Evolutionary conservation across 2,113 vertebrate species (phyloP), one percentile per base, ranked within the genome.

Genomic region (Aix galericulata): DNA sequence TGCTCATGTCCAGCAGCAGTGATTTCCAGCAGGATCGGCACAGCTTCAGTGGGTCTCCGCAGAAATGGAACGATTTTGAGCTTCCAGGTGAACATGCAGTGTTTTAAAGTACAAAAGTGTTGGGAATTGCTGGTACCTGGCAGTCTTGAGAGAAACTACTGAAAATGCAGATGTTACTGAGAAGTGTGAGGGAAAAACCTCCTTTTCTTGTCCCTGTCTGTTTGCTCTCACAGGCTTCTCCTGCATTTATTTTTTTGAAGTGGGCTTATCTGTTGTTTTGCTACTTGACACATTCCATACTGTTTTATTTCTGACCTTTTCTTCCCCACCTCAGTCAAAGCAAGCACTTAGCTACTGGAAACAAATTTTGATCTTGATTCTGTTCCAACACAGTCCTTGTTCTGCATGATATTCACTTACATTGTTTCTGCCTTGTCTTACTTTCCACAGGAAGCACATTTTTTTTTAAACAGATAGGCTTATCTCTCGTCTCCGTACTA

Each of bases 51-150:
- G 99, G 99, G 0, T 99, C 99, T 29, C 98, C 98, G 0, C 99
- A 99, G 96, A 99, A 99, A 82, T 99, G 99, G 99, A 98, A 98
- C 2, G 99, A 99, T 38, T 99, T 99, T 83, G 99, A 99, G 92
- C 98, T 99, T 86, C 99, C 99, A 92, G 99, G 99, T 99, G 97
- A 95, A 2, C 38, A 16, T 20, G 15, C 50, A 5, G 40, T 5
- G 14, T 7, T 40, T 26, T 4, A 15, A 1, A 32, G 38, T 10
- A 22, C 50, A 66, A 7, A 6, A 11, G 1, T 1, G 6, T 22
- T 48, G 60, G 26, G 3, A 27, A 21, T 8, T 52, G 56, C 52
- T 81, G 58, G 13, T 44, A 5, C 14, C 29, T 18, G 25, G 36
- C 8, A 3, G 29, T 92, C n/a, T 40, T 11, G 22, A 55, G 44